These are phyloP conservation scores for Salticus scenicus DNA, from an alignment of 2,888 invertebrate species.

Conservation along the genomic window DNA sequence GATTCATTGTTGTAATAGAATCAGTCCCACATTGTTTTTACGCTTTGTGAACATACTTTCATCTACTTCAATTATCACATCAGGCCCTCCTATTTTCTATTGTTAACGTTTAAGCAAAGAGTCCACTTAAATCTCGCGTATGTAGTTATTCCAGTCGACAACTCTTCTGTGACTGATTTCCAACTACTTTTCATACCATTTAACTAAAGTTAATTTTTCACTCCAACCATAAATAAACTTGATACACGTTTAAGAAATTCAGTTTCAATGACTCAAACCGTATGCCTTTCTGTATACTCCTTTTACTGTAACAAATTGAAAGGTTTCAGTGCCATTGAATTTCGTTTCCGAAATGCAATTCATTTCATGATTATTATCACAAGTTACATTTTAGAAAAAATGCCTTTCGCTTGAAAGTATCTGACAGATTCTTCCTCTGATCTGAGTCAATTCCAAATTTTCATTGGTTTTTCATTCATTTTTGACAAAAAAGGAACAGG, in stretches of 20 bases:
- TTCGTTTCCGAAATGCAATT: background rate
- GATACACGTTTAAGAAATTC: background rate
- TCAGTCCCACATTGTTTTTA: background rate
- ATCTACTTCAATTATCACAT: background rate
- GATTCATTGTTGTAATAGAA: background rate
- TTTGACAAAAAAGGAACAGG: background rate
- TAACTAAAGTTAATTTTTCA: background rate
- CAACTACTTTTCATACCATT: no score
- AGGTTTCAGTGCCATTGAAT: constrained; percentile 27
- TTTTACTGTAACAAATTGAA: constrained; percentile 10
- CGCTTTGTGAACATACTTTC: no score
- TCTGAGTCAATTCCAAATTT: constrained; percentile 10
- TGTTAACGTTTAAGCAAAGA: background rate
- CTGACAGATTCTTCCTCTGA: constrained; percentile 12
- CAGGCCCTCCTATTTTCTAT: background rate
- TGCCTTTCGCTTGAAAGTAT: constrained; percentile 10
- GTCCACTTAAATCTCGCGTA: background rate
- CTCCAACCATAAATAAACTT: background rate
- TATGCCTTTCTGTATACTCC: background rate
- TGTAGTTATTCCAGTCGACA: no score
- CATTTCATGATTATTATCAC: constrained; percentile 28
- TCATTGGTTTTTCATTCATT: constrained; percentile 2
- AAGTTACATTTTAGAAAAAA: constrained; percentile 10
- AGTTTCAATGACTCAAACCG: background rate
- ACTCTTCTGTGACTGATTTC: no score